Base-by-base conservation (phyloP, 2,113 vertebrate genomes). In the Chionomys nivalis region DNA sequence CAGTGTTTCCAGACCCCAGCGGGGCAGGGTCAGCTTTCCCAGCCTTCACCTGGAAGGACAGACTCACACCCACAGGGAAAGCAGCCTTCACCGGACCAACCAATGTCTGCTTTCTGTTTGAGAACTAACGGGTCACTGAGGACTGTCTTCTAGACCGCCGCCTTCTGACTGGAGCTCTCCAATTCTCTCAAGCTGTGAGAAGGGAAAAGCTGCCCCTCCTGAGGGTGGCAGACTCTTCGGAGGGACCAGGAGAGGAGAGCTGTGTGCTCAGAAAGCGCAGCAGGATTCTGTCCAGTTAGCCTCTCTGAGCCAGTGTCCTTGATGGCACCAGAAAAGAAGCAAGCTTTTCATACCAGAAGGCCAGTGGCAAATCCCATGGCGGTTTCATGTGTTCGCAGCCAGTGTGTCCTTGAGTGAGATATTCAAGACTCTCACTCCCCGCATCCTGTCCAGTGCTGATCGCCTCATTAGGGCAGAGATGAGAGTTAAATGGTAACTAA, bases 231-330 rank as follows among this genome's bases (percentile, higher is more conserved):
- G 83, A 1, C 26, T 31, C 3, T 4, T 76, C 88, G 68, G 68
- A 42, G 89, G n/a, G 52, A 31, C 33, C 4, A 3, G 9, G 2
- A 58, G 21, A 21, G 16, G 36, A 61, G 14, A 21, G 42, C 19
- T 9, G 0, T 0, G 0, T 6, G 39, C 0, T 0, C 39, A 39
- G 19, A 5, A 58, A 75, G 47, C 33, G 13, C 65, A 63, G 2
- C 24, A 10, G 4, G 77, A 55, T 70, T 10, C 52, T 44, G 44
- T 58, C 70, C 49, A 10, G 1, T 42, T 13, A 4, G 68, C 55
- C 36, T 78, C 47, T 1, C 4, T 1, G 6, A 73, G 66, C 66
- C 3, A 2, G 16, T 0, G 49, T 61, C 93, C 58, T 81, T 33
- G 77, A 17, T 70, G 24, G 1, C 6, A 0, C 5, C 8, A 68